Evolutionary conservation across 2,888 invertebrate genomes (phyloP), one percentile per base, ranked within the genome.

Genomic region (Leptogaster cylindrica): DNA sequence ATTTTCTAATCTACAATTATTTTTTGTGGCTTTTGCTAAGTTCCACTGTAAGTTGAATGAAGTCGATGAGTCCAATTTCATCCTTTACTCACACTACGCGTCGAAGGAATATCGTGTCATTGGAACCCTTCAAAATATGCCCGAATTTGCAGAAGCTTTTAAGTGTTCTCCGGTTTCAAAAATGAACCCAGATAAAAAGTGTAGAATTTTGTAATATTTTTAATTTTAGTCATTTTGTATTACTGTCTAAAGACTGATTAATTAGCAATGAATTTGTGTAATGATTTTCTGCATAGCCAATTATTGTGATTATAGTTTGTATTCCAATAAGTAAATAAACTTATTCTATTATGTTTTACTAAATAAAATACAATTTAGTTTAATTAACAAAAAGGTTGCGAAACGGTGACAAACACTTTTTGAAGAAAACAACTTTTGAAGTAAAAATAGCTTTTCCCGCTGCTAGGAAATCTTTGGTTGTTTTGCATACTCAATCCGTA

Each of bases 141-240:
- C 50, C 18, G 27, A 52, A 28, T 66, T 66, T 55, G 8, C 46
- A 6, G 31, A 55, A 6, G 25, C 36, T 16, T 66, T 66, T 18
- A 7, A 66, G 4, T 66, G 66, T 55, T 33, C 52, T 16, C 7
- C 23, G 18, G 46, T 31, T 44, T 46, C 66, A 2, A 16, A 5
- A n/a, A 55, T 66, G 66, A 66, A 66, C 31, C 66, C 52, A 2
- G 1, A 12, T 1, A 44, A 44, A 44, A 66, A 66, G 33, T 55
- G 55, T 66, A 6, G 2, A 31, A 10, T 66, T 2, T 23, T 66
- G n/a, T 48, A 48, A 12, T 4, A 20, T 23, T 3, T 7, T 36
- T 20, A 23, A 16, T 23, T n/a, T 18, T 23, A 2, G n/a, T n/a
- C n/a, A n/a, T n/a, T 18, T 7, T 46, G 10, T 7, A 46, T 1